phyloP scores from a whole-genome alignment of 2,113 vertebrate species.

The Mus musculus region GRCm39 chr3:65424001-65424500 shows the following conservation, averaged over 20 bases:
- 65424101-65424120: slow-evolving; percentile 16
- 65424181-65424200: slow-evolving; percentile 67
- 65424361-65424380: slow-evolving; percentile 55
- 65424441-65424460: slow-evolving; percentile 59
- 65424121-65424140: slow-evolving; percentile 68
- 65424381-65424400: slow-evolving; percentile 63
- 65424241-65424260: slow-evolving; percentile 10
- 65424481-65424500: slow-evolving; percentile 61
- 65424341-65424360: slow-evolving; percentile 53
- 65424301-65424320: slow-evolving; percentile 61
- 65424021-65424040: slow-evolving; percentile 36
- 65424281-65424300: slow-evolving; percentile 51
- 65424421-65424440: slow-evolving; percentile 70
- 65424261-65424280: slow-evolving; percentile 9
- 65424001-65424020: background rate
- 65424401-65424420: slow-evolving; percentile 53
- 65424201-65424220: slow-evolving; percentile 60
- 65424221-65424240: slow-evolving; percentile 26
- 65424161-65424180: slow-evolving; percentile 49
- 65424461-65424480: slow-evolving; percentile 54
- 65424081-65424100: slow-evolving; percentile 48
- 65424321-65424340: slow-evolving; percentile 60
- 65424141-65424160: slow-evolving; percentile 41
- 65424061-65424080: background rate
- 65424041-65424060: slow-evolving; percentile 12